Percentiles rank a stretch among this genome's conserved stretches.
Evolutionary conservation across 1,140 invertebrate species (phyloP).

Genomic region (Macrostomum lignano): DNA sequence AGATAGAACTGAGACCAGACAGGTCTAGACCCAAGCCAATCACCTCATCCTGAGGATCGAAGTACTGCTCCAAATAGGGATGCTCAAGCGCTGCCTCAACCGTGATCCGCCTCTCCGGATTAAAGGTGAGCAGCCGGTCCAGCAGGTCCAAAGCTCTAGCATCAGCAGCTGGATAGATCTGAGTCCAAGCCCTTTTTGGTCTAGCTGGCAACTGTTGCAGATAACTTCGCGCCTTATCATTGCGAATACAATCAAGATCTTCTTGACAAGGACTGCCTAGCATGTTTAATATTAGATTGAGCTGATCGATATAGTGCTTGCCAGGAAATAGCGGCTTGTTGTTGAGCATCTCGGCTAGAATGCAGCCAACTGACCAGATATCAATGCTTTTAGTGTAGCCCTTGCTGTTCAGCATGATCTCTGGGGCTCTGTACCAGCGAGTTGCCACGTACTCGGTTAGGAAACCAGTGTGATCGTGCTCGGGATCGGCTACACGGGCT

Average conservation of each 20-base stretch:
- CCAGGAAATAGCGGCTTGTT: constrained; percentile 93
- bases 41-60: constrained; percentile 94
- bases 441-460: constrained; percentile 96
- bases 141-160: constrained; percentile 58
- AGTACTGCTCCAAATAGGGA: constrained; percentile 94
- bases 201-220: constrained; percentile 81
- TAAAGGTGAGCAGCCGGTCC: constrained; percentile 95
- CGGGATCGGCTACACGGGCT: constrained; percentile 84
- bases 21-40: no score
- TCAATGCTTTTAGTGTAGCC: constrained; percentile 96
- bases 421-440: constrained; percentile 81
- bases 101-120: constrained; percentile 78
- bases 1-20: no score
- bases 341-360: constrained; percentile 90
- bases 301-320: constrained; percentile 83
- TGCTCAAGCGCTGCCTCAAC: constrained; percentile 87
- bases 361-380: constrained; percentile 99
- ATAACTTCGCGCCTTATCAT: no score
- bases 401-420: constrained; percentile 91
- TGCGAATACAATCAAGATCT: no score
- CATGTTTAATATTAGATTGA: no score
- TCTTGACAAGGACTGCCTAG: no score
- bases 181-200: constrained; percentile 74
- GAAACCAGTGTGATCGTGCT: constrained; percentile 95
- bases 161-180: constrained; percentile 70